Conservation (phyloP, 2,888 invertebrate genomes). For the Idaea straminata region DNA sequence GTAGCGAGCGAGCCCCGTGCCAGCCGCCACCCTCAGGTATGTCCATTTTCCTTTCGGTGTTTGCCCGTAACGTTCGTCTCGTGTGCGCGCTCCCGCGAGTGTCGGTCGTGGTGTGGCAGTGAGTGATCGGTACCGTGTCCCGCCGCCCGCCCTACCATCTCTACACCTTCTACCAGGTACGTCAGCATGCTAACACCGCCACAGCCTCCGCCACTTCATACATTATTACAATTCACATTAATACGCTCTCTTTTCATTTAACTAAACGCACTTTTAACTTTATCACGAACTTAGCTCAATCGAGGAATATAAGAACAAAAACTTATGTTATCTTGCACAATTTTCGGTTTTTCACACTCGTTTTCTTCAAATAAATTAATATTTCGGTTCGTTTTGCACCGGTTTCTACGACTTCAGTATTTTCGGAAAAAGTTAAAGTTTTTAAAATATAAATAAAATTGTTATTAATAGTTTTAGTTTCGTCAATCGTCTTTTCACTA, state of each 20-base stretch:
- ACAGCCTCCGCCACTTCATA: slow-evolving; percentile 35
- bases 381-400: neutral
- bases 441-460: neutral
- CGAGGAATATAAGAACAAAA: neutral
- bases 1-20: slow-evolving; percentile 75
- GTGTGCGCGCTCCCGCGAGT: slow-evolving; percentile 70
- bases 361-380: neutral
- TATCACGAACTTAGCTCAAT: slow-evolving; percentile 18
- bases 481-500: neutral
- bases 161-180: slow-evolving; percentile 59
- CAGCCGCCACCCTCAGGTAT: slow-evolving; percentile 79
- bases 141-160: slow-evolving; percentile 27
- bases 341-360: neutral
- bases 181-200: slow-evolving; percentile 63
- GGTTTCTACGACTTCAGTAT: neutral
- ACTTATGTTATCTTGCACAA: slow-evolving; percentile 4
- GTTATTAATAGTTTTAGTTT: neutral
- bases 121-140: slow-evolving; percentile 53
- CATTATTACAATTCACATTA: no score
- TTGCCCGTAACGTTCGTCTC: slow-evolving; percentile 60
- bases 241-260: slow-evolving; percentile 5
- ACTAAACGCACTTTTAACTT: slow-evolving; percentile 29
- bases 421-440: neutral
- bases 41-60: slow-evolving; percentile 79
- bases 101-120: slow-evolving; percentile 70